A percentile compares a stretch with the other conserved stretches of the same genome.
These are phyloP conservation scores for Todus mexicanus DNA, from an alignment of 2,797 vertebrate species.

Conservation along the genomic window DNA sequence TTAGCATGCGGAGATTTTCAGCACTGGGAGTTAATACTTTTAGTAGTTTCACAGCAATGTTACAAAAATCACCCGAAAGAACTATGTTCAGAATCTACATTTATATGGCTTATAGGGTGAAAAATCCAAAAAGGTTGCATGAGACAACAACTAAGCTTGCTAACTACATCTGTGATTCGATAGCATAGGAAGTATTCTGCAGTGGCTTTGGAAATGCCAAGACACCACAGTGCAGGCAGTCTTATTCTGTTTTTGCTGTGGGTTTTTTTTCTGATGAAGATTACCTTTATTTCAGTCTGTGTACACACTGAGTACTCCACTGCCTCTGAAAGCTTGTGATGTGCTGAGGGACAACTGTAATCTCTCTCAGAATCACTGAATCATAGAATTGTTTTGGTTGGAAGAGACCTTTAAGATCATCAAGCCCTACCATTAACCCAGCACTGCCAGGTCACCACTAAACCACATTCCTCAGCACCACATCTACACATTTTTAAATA, in stretches of 20 bases:
- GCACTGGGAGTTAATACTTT: background rate
- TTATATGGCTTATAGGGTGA: background rate
- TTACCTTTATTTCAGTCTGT: background rate
- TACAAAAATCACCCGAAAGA: background rate
- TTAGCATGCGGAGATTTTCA: background rate
- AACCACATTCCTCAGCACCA: no score
- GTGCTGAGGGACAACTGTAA: background rate
- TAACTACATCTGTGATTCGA: background rate
- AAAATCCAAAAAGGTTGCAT: background rate
- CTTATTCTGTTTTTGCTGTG: background rate
- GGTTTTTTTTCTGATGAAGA: background rate
- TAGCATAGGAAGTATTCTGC: background rate
- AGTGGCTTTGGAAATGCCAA: background rate
- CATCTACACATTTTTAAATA: no score
- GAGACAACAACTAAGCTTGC: background rate
- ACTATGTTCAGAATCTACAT: background rate
- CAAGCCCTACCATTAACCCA: no score
- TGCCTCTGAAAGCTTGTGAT: background rate
- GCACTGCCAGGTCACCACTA: no score
- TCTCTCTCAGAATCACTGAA: background rate
- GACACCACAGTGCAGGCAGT: background rate
- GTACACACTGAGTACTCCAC: background rate
- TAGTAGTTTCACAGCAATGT: background rate
- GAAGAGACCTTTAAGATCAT: no score
- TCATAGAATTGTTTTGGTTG: no score